A percentile compares a stretch with the other conserved stretches of the same genome.
Conservation (phyloP, 2,888 invertebrate genomes). For the Catocala fraxini region DNA sequence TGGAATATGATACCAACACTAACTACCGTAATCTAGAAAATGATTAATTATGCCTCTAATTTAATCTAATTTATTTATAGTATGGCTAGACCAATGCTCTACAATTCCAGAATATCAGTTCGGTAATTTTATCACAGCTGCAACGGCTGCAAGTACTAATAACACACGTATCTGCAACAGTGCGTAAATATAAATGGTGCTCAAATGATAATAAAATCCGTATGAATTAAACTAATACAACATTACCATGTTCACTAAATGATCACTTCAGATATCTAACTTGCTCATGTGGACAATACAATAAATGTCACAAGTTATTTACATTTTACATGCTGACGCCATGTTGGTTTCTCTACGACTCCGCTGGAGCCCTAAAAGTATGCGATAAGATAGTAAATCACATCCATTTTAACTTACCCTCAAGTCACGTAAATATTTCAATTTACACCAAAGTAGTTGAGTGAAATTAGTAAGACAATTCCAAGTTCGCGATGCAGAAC, state of each 20-base stretch:
- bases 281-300: conserved; percentile 51
- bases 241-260: conserved; percentile 22
- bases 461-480: conserved; percentile 89
- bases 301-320: conserved; percentile 81
- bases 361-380: conserved; percentile 75
- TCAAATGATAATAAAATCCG: conserved; percentile 15
- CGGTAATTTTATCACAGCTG: conserved; percentile 39
- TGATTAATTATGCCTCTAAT: not conserved
- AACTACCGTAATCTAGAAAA: not conserved
- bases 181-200: conserved; percentile 26
- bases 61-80: conserved; percentile 9
- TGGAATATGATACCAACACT: not conserved
- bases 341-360: conserved; percentile 80
- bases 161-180: conserved; percentile 29
- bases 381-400: conserved; percentile 54
- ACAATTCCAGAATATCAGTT: conserved; percentile 26
- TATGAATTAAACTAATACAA: conserved; percentile 19
- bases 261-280: conserved; percentile 31
- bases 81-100: conserved; percentile 10
- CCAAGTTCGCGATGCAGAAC: conserved; percentile 91
- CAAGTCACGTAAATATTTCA: conserved; percentile 84
- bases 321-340: conserved; percentile 86
- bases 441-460: conserved; percentile 89
- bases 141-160: conserved; percentile 34
- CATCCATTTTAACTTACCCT: conserved; percentile 77